Percentiles rank a stretch among this genome's conserved stretches.
phyloP scores from a whole-genome alignment of 2,113 vertebrate species.

The Chunga burmeisteri region DNA sequence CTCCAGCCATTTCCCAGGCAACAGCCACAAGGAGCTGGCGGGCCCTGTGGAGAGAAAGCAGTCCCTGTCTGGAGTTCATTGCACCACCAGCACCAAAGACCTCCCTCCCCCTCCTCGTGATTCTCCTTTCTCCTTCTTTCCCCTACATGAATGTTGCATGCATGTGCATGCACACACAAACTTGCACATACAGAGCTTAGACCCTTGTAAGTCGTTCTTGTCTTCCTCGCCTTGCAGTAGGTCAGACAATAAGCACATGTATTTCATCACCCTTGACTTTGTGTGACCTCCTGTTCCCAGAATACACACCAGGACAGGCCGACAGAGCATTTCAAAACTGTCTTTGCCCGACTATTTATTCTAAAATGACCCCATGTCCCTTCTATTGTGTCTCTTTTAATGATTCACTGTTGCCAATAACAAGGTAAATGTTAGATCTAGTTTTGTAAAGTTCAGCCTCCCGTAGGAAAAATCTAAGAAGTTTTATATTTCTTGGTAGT shows the following conservation, averaged over 20 bases:
- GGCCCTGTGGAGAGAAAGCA: conserved; percentile 55
- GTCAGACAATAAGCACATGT: neutral
- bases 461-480: neutral
- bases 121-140: neutral
- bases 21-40: conserved; percentile 72
- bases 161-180: neutral
- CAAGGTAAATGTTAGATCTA: conserved; percentile 2
- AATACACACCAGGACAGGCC: neutral
- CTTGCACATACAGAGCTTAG: neutral
- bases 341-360: neutral
- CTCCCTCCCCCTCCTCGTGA: neutral
- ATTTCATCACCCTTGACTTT: conserved; percentile 21
- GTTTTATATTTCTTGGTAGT: neutral
- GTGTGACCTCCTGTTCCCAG: neutral
- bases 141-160: neutral
- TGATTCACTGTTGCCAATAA: neutral
- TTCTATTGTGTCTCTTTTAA: conserved; percentile 3
- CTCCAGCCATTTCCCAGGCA: conserved; percentile 80
- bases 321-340: neutral
- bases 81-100: neutral
- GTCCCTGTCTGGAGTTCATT: conserved; percentile 63
- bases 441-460: neutral
- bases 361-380: neutral
- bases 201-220: neutral
- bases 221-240: neutral